phyloP scores from a whole-genome alignment of 1,140 invertebrate genomes.

The Drosophila ironensis region DNA sequence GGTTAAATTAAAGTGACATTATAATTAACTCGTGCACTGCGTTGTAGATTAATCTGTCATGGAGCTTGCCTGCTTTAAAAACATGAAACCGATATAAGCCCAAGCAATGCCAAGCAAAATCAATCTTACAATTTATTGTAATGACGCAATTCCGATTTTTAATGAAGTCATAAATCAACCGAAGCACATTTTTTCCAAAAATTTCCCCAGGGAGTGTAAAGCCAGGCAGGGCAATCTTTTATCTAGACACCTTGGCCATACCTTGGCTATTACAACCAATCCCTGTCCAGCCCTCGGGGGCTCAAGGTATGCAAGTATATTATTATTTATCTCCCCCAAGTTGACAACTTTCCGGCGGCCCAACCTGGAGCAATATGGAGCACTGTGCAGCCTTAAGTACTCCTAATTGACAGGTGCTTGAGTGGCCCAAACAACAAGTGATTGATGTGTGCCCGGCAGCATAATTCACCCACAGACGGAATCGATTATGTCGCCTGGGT shows the following conservation, averaged over 20 bases:
- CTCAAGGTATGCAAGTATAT: neutral
- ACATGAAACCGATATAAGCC: too few species aligned
- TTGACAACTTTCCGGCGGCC: neutral
- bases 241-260: neutral
- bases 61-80: neutral
- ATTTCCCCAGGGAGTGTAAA: neutral
- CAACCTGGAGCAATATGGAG: slow-evolving; percentile 8
- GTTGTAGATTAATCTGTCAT: neutral
- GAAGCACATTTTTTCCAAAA: neutral
- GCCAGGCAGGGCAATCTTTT: neutral
- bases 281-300: neutral
- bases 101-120: too few species aligned
- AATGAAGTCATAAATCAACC: too few species aligned
- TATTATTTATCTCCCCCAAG: slow-evolving; percentile 17
- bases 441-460: slow-evolving; percentile 27
- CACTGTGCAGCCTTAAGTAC: slow-evolving; percentile 18
- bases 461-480: slow-evolving; percentile 21
- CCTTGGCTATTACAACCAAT: neutral
- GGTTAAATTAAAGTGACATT: slow-evolving; percentile 37
- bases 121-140: neutral
- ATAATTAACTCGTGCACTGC: slow-evolving; percentile 45
- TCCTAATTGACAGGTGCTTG: slow-evolving; percentile 34
- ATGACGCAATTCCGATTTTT: neutral
- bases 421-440: slow-evolving; percentile 24
- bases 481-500: too few species aligned